Conservation (phyloP, 2,797 vertebrate genomes). For the Neosilurus mollespiculum region DNA sequence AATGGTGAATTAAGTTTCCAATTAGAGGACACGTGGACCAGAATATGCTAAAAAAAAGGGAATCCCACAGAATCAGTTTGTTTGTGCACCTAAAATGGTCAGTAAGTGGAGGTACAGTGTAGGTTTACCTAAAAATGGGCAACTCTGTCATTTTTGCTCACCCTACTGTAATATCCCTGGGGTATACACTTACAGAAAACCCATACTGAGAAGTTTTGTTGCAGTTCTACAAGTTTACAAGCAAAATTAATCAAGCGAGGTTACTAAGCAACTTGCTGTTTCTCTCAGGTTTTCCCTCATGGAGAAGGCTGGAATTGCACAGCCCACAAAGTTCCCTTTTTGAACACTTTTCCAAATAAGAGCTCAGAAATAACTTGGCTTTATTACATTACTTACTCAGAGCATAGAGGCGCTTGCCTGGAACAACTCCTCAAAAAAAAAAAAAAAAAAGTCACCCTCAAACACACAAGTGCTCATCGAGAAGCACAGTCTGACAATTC, state of each 20-base stretch:
- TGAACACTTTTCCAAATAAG: conserved; percentile 46
- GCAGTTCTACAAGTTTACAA: conserved; percentile 11
- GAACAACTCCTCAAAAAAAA: conserved; percentile 36
- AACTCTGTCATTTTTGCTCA: neutral
- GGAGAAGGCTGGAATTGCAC: conserved; percentile 33
- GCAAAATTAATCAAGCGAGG: conserved; percentile 31
- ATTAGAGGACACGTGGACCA: neutral
- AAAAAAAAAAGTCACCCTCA: conserved; percentile 30
- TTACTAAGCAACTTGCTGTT: conserved; percentile 30
- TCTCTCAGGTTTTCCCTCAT: neutral
- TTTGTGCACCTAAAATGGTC: neutral
- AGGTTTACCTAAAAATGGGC: conserved; percentile 1
- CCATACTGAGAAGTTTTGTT: conserved; percentile 16
- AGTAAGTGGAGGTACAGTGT: neutral
- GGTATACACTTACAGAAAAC: conserved; percentile 3
- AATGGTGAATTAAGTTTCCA: neutral
- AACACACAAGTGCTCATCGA: conserved; percentile 52
- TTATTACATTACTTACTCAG: conserved; percentile 49
- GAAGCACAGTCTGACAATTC: conserved; percentile 44
- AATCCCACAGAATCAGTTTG: too few species aligned
- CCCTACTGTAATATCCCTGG: neutral
- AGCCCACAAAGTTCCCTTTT: conserved; percentile 44
- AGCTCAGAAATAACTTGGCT: conserved; percentile 55
- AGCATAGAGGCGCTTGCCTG: conserved; percentile 30
- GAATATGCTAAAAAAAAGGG: too few species aligned